Evolutionary conservation across 2,113 vertebrate genomes (phyloP).

Genomic region (Vidua macroura): DNA sequence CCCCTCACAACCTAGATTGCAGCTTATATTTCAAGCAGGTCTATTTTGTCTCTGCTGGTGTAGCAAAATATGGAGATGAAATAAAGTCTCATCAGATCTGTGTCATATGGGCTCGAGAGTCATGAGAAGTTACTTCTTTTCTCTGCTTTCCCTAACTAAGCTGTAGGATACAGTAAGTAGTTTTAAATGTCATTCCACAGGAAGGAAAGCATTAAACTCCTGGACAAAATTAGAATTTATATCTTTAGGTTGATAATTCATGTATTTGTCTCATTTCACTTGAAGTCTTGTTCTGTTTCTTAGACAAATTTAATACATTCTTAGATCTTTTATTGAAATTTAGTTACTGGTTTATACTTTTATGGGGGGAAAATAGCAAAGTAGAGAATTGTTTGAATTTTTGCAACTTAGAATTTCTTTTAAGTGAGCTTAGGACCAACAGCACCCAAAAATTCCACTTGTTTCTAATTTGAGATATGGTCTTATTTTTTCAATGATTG

Average conservation of each 20-base stretch:
- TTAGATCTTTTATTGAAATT: not conserved
- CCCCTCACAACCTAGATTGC: accelerated
- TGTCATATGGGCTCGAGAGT: accelerated
- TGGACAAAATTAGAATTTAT: not conserved
- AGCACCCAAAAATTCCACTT: not conserved
- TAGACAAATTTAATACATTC: not conserved
- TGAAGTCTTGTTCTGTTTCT: not conserved
- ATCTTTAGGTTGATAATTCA: not conserved
- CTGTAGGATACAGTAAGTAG: not conserved
- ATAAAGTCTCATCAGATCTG: not conserved
- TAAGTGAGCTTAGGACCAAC: no score
- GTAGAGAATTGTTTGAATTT: not conserved
- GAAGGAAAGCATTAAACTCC: not conserved
- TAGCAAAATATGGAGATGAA: not conserved
- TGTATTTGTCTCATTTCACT: not conserved
- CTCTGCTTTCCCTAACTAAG: not conserved
- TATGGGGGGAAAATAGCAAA: not conserved
- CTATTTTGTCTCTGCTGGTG: not conserved
- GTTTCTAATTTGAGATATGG: not conserved
- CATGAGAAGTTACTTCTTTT: not conserved
- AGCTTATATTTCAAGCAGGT: not conserved
- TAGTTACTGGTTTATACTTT: not conserved
- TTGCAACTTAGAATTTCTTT: not conserved
- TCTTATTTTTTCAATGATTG: not conserved
- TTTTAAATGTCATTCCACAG: not conserved